These are phyloP conservation scores for Buphagus erythrorhynchus DNA, from an alignment of 2,797 vertebrate species.

Conservation along the genomic window DNA sequence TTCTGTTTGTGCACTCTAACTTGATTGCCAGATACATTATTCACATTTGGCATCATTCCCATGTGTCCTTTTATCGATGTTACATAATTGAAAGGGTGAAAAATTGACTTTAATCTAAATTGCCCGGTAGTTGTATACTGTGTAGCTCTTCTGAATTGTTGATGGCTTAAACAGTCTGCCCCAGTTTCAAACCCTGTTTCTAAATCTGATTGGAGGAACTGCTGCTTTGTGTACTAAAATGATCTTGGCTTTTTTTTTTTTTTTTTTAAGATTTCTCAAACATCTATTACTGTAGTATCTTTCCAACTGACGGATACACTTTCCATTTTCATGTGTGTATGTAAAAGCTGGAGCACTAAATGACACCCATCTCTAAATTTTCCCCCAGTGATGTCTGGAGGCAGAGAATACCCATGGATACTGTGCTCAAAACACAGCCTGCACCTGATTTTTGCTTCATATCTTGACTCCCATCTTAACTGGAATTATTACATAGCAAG, in stretches of 20 bases:
- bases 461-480: background rate
- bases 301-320: background rate
- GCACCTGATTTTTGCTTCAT: background rate
- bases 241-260: too few species aligned
- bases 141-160: background rate
- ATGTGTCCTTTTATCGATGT: background rate
- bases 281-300: background rate
- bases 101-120: slow-evolving; percentile 27
- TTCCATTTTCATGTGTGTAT: background rate
- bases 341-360: background rate
- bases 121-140: background rate
- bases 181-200: background rate
- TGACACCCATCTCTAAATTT: background rate
- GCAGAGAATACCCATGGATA: background rate
- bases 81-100: slow-evolving; percentile 47
- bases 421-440: background rate
- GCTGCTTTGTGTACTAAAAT: background rate
- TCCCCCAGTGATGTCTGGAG: background rate
- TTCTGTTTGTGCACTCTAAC: background rate
- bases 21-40: background rate
- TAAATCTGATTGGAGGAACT: background rate
- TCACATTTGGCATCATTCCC: slow-evolving; percentile 29
- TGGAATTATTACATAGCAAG: background rate
- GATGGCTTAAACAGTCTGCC: background rate
- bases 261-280: background rate